phyloP scores from a whole-genome alignment of 2,797 vertebrate species.

The Chloroceryle inda region DNA sequence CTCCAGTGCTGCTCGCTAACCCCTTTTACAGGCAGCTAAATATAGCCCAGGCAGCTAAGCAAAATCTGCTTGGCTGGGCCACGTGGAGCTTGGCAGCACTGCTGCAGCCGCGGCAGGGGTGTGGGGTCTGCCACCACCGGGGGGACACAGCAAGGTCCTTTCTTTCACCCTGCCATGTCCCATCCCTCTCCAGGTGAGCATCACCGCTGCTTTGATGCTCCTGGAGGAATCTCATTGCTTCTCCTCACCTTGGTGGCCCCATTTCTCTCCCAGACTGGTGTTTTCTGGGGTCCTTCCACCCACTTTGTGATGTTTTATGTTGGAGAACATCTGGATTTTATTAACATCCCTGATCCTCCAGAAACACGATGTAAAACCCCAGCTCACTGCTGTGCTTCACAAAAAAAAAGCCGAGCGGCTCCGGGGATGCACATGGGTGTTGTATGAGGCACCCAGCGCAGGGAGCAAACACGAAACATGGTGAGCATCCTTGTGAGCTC shows the following conservation, averaged over 20 bases:
- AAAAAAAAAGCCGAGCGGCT: accelerated
- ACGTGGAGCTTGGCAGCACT: neutral
- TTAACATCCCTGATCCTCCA: neutral
- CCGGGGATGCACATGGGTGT: accelerated
- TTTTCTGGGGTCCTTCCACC: neutral
- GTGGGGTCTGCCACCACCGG: neutral
- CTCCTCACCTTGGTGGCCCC: accelerated
- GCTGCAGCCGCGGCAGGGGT: neutral
- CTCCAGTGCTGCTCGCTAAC: constrained; percentile 59
- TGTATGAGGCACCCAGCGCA: accelerated
- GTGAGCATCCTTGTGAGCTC: accelerated
- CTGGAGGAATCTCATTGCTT: accelerated
- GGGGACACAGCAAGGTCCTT: neutral
- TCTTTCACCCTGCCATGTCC: neutral
- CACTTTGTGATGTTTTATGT: neutral
- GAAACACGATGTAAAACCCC: accelerated
- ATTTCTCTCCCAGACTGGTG: accelerated
- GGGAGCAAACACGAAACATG: accelerated
- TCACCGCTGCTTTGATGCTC: accelerated
- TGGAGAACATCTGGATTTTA: neutral
- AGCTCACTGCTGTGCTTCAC: neutral
- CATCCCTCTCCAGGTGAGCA: neutral
- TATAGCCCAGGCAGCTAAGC: constrained; percentile 69
- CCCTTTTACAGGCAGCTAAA: constrained; percentile 72
- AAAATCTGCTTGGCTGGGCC: constrained; percentile 58